Conservation (phyloP, 2,797 vertebrate species). For the Salmo trutta region DNA sequence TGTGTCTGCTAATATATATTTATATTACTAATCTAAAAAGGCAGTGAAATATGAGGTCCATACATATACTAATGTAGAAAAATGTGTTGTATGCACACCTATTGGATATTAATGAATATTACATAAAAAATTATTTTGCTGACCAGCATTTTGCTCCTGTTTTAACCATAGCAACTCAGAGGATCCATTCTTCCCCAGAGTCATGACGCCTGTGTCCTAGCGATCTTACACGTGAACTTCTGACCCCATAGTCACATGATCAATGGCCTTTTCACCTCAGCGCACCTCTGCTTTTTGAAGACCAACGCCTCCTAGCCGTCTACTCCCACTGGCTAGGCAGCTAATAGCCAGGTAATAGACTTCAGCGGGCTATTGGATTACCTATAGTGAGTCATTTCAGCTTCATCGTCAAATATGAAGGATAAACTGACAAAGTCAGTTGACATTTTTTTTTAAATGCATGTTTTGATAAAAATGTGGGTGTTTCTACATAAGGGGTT, state of each 20-base stretch:
- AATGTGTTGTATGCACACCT: not conserved
- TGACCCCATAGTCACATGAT: slow-evolving; percentile 41
- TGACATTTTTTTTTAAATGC: not conserved
- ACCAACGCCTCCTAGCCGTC: not conserved
- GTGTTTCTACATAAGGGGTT: too few species aligned
- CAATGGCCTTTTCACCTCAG: slow-evolving; percentile 27
- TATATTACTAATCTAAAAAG: not conserved
- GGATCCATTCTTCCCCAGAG: slow-evolving; percentile 34
- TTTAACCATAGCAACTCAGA: slow-evolving; percentile 8
- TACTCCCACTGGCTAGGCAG: not conserved
- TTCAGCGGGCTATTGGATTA: not conserved
- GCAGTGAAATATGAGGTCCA: not conserved
- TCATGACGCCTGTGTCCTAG: slow-evolving; percentile 40
- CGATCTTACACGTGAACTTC: slow-evolving; percentile 46
- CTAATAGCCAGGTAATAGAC: not conserved
- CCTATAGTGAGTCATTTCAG: not conserved
- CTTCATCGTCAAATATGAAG: not conserved
- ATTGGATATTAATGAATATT: not conserved
- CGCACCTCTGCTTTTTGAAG: not conserved
- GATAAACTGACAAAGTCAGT: not conserved
- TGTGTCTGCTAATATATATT: slow-evolving; percentile 1
- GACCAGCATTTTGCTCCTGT: slow-evolving; percentile 15
- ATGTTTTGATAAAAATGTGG: too few species aligned
- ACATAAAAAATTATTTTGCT: not conserved
- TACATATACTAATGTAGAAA: not conserved